Conservation (phyloP, 2,797 vertebrate species). For the Champsocephalus gunnari region DNA sequence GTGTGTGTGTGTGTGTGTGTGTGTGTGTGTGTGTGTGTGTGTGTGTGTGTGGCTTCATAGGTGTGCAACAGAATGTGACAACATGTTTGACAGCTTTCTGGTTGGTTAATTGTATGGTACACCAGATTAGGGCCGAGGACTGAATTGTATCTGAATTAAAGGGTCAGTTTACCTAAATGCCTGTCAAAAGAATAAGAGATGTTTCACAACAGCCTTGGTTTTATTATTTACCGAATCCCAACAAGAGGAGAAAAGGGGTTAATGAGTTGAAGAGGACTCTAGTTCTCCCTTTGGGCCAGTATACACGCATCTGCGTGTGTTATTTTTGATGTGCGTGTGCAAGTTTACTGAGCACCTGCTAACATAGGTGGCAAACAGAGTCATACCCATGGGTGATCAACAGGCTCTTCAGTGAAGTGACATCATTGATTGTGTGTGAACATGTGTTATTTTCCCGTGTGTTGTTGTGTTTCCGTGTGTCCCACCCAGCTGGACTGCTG, state of each 20-base stretch:
- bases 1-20: no score
- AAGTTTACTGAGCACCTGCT: constrained; percentile 52
- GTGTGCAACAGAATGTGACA: constrained; percentile 43
- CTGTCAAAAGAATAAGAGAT: not conserved
- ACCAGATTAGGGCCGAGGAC: not conserved
- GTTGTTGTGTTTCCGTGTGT: constrained; percentile 6
- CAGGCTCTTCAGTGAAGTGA: constrained; percentile 56
- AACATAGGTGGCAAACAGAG: constrained; percentile 65
- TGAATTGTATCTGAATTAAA: constrained; percentile 3
- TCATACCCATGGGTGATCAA: constrained; percentile 61
- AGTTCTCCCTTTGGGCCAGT: constrained; percentile 1
- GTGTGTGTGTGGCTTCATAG: no score
- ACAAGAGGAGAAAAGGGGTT: constrained; percentile 5
- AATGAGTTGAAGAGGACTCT: constrained; percentile 28
- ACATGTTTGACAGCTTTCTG: constrained; percentile 25
- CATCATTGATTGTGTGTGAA: constrained; percentile 34
- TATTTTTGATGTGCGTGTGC: constrained; percentile 15
- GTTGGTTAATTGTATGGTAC: constrained; percentile 13
- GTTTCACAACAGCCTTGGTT: no score
- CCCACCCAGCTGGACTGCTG: not conserved
- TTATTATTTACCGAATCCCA: no score
- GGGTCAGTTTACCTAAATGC: not conserved
- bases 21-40: no score
- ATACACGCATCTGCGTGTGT: not conserved
- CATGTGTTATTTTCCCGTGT: constrained; percentile 18